A percentile compares a stretch with the other conserved stretches of the same genome.
Evolutionary conservation across 37 sponge, comb jelly and placozoan genomes (phyloP).

Genomic region (Axinella damicornis): DNA sequence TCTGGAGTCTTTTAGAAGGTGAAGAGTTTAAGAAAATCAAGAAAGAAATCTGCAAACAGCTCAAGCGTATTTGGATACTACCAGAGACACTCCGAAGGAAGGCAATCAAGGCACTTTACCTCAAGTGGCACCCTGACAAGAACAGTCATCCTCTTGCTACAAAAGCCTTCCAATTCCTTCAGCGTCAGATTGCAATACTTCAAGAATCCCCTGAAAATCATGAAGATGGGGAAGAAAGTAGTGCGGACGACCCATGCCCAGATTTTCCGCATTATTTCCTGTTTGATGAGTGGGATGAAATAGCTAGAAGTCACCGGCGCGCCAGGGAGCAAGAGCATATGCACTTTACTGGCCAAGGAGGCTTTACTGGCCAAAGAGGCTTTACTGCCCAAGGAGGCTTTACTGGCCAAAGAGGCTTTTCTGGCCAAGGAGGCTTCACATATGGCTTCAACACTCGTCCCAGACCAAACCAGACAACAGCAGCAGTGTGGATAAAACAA

Average conservation of each 20-base stretch:
- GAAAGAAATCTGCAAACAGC: too few species aligned
- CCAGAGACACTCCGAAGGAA: neutral
- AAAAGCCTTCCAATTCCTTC: neutral
- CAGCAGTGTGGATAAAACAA: neutral
- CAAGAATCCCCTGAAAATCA: neutral
- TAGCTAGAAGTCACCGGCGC: neutral
- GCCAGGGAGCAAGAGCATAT: neutral
- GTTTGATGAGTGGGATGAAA: conserved; percentile 14
- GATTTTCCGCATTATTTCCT: neutral
- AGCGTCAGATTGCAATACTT: neutral
- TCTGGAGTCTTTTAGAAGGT: neutral
- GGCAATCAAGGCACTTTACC: conserved; percentile 25
- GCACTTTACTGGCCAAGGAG: neutral
- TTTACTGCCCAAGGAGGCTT: neutral
- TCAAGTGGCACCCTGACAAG: conserved; percentile 70
- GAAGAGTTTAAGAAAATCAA: conserved; percentile 2
- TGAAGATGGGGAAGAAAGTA: neutral
- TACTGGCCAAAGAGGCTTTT: neutral
- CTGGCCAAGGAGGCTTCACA: neutral
- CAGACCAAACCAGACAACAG: neutral
- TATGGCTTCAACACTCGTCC: neutral
- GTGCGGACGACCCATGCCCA: neutral
- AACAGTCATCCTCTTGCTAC: neutral
- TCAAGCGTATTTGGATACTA: neutral
- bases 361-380: neutral